phyloP scores from a whole-genome alignment of 1,140 invertebrate genomes.

The Drosophila bifasciata region DNA sequence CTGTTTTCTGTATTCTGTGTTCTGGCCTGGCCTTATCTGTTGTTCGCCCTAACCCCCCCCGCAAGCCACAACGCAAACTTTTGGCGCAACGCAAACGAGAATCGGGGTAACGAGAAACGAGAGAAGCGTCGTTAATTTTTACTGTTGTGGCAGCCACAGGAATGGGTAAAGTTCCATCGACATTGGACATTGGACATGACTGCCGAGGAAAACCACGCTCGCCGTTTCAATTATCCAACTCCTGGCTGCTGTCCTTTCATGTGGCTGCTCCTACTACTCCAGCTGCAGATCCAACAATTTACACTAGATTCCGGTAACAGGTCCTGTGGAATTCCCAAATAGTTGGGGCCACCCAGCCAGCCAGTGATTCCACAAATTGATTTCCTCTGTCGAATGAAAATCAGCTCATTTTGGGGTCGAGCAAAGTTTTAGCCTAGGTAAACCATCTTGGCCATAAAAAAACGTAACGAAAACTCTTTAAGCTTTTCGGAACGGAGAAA shows the following conservation, averaged over 20 bases:
- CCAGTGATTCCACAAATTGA: constrained; percentile 49
- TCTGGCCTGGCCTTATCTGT: constrained; percentile 56
- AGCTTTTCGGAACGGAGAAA: constrained; percentile 13
- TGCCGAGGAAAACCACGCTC: constrained; percentile 40
- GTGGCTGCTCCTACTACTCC: constrained; percentile 49
- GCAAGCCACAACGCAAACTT: constrained; percentile 58
- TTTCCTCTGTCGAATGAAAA: constrained; percentile 57
- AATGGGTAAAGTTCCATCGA: constrained; percentile 11
- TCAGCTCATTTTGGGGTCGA: constrained; percentile 30
- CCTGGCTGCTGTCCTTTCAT: constrained; percentile 59
- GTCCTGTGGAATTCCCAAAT: constrained; percentile 31
- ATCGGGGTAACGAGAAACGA: constrained; percentile 24
- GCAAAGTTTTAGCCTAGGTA: constrained; percentile 42
- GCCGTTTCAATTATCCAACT: constrained; percentile 75
- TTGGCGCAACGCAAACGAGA: constrained; percentile 46
- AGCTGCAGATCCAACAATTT: constrained; percentile 40
- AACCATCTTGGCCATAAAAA: constrained; percentile 34
- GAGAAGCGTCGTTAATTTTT: constrained; percentile 78
- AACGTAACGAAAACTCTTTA: constrained; percentile 43
- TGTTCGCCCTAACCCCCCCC: constrained; percentile 5
- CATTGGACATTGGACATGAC: constrained; percentile 3
- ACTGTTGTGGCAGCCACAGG: constrained; percentile 36
- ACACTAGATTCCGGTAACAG: constrained; percentile 27
- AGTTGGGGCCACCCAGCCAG: constrained; percentile 37
- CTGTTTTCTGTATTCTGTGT: too few species aligned